A percentile compares a stretch with the other conserved stretches of the same genome.
Evolutionary conservation across 1,140 invertebrate genomes (phyloP).

Genomic region (Conus ventricosus): DNA sequence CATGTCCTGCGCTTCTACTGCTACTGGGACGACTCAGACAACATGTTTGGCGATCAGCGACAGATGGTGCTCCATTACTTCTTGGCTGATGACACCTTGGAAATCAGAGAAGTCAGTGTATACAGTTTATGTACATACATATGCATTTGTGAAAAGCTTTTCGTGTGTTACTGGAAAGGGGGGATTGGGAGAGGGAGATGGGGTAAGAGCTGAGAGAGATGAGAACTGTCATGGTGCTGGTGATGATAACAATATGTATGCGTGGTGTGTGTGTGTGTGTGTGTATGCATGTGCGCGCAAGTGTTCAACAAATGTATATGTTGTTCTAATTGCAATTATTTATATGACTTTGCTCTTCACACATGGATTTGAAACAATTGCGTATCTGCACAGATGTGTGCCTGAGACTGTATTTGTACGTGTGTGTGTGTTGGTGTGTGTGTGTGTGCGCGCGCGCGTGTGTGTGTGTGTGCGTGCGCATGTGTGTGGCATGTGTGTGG

Average conservation of each 20-base stretch:
- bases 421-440: neutral
- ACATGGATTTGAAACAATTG: no score
- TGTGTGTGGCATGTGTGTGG: neutral
- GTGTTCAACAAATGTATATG: neutral
- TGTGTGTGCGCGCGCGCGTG: neutral
- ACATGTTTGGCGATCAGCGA: constrained; percentile 73
- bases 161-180: neutral
- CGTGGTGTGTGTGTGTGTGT: no score
- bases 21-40: constrained; percentile 75
- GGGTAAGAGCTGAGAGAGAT: no score
- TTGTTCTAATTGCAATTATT: neutral
- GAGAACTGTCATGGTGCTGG: no score
- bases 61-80: constrained; percentile 75
- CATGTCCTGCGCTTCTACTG: constrained; percentile 75
- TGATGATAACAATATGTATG: no score
- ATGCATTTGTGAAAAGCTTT: neutral
- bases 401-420: no score
- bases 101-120: constrained; percentile 68
- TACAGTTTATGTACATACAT: neutral
- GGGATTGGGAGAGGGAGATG: neutral
- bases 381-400: no score
- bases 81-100: constrained; percentile 75
- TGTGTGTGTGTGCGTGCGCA: neutral
- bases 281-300: no score
- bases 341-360: neutral